Percentiles rank a stretch among this genome's conserved stretches.
These are phyloP conservation scores for Brevimyrus niger DNA, from an alignment of 2,113 vertebrate species.

Conservation along the genomic window DNA sequence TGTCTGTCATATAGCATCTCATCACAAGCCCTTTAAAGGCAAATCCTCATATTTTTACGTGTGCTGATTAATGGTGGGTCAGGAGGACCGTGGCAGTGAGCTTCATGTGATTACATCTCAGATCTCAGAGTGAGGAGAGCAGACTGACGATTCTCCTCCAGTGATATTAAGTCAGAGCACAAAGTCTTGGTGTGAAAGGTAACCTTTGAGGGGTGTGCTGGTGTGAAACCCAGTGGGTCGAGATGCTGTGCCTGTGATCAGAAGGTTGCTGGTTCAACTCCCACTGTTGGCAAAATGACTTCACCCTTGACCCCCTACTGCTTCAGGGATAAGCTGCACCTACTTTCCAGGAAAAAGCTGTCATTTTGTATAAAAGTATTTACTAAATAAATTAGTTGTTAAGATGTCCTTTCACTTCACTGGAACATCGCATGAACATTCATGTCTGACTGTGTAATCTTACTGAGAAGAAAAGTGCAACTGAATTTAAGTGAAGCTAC, in stretches of 20 bases:
- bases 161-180: not conserved
- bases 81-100: not conserved
- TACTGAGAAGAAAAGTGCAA: not conserved
- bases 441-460: not conserved
- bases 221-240: not conserved
- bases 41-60: not conserved
- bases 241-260: not conserved
- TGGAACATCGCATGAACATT: not conserved
- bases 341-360: not conserved
- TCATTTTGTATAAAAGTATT: not conserved
- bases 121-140: not conserved
- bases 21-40: not conserved
- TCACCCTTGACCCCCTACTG: not conserved
- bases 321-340: not conserved
- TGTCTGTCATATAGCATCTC: not conserved
- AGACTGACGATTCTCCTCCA: not conserved
- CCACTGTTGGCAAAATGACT: not conserved
- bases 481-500: not conserved
- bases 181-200: not conserved
- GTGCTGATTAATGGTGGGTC: not conserved
- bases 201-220: not conserved
- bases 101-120: not conserved
- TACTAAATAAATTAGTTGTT: not conserved
- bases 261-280: not conserved
- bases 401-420: not conserved